These are phyloP conservation scores for Agrochola lota DNA, from an alignment of 2,888 invertebrate genomes.

Conservation along the genomic window DNA sequence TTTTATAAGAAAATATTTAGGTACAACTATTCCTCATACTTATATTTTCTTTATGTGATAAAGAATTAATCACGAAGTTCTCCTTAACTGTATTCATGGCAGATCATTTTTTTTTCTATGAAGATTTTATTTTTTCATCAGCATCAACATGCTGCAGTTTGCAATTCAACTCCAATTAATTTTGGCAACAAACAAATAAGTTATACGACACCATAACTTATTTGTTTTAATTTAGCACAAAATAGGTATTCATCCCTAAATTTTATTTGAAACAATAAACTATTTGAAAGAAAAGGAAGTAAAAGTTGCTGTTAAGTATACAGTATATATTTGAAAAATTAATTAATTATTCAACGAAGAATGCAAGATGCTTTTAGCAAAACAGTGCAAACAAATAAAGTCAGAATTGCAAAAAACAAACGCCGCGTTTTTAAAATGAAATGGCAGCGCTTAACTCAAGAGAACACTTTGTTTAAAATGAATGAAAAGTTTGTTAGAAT, in stretches of 20 bases:
- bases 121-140: background rate
- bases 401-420: background rate
- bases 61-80: background rate
- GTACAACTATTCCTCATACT: background rate
- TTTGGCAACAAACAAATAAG: background rate
- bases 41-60: background rate
- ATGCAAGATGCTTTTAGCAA: constrained; percentile 4
- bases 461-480: constrained; percentile 24
- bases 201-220: no score
- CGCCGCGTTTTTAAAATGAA: constrained; percentile 10
- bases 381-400: background rate
- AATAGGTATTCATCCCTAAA: background rate
- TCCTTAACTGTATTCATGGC: background rate
- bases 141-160: background rate
- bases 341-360: background rate
- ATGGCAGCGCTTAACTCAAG: constrained; percentile 7
- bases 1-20: constrained; percentile 5
- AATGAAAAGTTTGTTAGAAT: constrained; percentile 9
- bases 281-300: background rate
- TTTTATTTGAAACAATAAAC: no score
- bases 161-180: background rate
- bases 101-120: background rate
- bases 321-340: background rate
- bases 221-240: background rate
- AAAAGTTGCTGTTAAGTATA: background rate